A percentile compares a stretch with the other conserved stretches of the same genome.
phyloP scores from a whole-genome alignment of 2,888 invertebrate species.

The Formica aserva region DNA sequence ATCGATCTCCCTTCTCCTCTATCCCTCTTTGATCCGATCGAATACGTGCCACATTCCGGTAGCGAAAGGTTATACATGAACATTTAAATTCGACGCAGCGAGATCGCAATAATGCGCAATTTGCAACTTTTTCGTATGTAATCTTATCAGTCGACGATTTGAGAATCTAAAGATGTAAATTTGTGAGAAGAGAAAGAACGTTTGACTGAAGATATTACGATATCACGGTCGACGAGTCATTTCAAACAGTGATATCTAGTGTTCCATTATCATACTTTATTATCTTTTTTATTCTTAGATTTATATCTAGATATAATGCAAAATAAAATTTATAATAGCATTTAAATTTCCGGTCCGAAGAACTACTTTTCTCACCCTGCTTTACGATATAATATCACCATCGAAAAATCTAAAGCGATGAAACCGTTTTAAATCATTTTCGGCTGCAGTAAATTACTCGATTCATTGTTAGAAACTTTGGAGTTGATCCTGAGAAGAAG shows the following conservation, averaged over 20 bases:
- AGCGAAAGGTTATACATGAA: constrained; percentile 15
- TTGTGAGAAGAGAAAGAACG: not conserved
- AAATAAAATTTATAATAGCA: not conserved
- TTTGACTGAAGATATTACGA: not conserved
- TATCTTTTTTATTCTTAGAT: not conserved
- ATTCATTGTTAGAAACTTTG: not conserved
- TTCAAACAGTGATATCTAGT: not conserved
- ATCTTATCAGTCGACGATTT: not conserved
- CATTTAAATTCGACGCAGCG: constrained; percentile 46
- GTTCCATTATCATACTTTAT: not conserved
- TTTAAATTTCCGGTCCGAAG: not conserved
- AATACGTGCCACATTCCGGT: constrained; percentile 25
- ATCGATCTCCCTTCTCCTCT: constrained; percentile 51
- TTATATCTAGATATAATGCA: not conserved
- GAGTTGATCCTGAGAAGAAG: constrained; percentile 1
- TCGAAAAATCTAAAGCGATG: constrained; percentile 9
- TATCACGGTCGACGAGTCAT: not conserved
- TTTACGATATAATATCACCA: not conserved
- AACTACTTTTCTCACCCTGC: not conserved
- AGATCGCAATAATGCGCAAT: constrained; percentile 25
- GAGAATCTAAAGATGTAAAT: constrained; percentile 6
- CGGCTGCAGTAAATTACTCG: not conserved
- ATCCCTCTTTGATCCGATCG: not conserved
- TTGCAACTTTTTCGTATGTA: constrained; percentile 30
- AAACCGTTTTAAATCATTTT: constrained; percentile 21